Base-by-base conservation (phyloP, 2,888 invertebrate genomes). In the Lissonota sp. region DNA sequence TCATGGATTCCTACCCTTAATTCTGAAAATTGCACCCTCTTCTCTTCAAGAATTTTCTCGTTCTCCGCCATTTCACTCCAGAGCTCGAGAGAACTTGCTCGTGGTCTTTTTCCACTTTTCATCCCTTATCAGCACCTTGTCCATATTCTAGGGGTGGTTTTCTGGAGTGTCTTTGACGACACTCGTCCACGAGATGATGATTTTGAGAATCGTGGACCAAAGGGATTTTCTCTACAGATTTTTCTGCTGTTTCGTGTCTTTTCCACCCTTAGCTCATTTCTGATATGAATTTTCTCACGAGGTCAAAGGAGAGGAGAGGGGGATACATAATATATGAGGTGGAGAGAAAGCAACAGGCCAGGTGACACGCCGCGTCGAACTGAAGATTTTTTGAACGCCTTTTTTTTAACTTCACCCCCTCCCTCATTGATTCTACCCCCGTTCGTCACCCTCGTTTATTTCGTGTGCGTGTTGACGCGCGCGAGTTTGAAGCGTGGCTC, bases 401-500 rank as follows among this genome's bases (percentile, higher is more conserved):
- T 82, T 81, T 64, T 60, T 58, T 44, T 55, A 26, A 40, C 26
- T 26, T 26, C 71, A 42, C 44, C 78, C 74, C 62, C 67, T 79
- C 57, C 37, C 64, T 70, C 60, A 53, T 51, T 64, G 73, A 80
- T 58, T 80, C 44, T 69, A 51, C 51, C 7, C 10, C 46, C 60
- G 26, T 73, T 66, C n/a, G n/a, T n/a, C 16, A 73, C 72, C 80
- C 77, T 73, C 67, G 80, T 80, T 73, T 64, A 40, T 70, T 67
- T 66, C 49, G 62, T 66, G 14, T 53, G 14, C 5, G 4, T 14
- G 10, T 57, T 37, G 37, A 6, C 12, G 44, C 5, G n/a, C 40
- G 10, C 39, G 42, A 12, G 12, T 40, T 40, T 26, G 74, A 70
- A 80, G 49, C 79, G 44, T 77, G 46, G 71, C 67, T 26, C 26